A percentile compares a stretch with the other conserved stretches of the same genome.
Evolutionary conservation across 2,888 invertebrate species (phyloP).

Genomic region (Syrista parreyssii): DNA sequence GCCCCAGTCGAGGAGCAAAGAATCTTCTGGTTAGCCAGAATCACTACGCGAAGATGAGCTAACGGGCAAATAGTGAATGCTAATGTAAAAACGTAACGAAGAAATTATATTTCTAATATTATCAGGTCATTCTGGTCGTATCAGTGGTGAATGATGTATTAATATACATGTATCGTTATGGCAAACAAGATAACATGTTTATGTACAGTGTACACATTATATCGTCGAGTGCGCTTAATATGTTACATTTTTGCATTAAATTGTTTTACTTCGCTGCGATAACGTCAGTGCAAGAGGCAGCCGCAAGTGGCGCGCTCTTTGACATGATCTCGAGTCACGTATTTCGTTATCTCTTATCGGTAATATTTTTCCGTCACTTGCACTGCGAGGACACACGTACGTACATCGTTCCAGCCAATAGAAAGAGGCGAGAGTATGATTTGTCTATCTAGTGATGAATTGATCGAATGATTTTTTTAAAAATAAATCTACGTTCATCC

Average conservation of each 20-base stretch:
- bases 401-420: neutral
- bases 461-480: neutral
- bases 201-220: constrained; percentile 7
- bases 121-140: constrained; percentile 8
- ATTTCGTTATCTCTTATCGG: neutral
- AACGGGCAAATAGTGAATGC: neutral
- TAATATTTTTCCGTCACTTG: neutral
- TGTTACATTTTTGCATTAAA: constrained; percentile 21
- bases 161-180: neutral
- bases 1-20: neutral
- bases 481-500: neutral
- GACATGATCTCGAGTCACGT: neutral
- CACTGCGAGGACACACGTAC: neutral
- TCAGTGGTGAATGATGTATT: constrained; percentile 4
- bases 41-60: neutral
- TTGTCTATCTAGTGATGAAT: neutral
- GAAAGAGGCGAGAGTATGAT: neutral
- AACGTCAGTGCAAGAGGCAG: constrained; percentile 2
- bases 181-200: constrained; percentile 6
- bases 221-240: constrained; percentile 8
- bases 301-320: neutral
- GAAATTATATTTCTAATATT: neutral
- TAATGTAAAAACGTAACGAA: neutral
- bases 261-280: constrained; percentile 4
- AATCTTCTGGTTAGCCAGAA: neutral